Base-by-base conservation (phyloP, 2,113 vertebrate genomes). In the Romanogobio albipinnatus region DNA sequence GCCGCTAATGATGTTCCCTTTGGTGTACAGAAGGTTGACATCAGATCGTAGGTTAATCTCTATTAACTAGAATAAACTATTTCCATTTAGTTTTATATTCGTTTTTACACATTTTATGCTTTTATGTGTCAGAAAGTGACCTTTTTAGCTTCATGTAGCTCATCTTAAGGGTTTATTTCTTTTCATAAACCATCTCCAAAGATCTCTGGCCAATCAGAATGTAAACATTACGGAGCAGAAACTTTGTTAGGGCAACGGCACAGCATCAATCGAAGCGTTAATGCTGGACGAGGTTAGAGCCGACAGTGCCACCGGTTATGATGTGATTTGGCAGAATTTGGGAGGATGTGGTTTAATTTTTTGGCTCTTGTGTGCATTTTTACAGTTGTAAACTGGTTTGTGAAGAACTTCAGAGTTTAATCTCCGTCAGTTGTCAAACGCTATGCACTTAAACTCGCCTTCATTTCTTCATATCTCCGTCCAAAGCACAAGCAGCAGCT, bases 141-240 rank as follows among this genome's bases (percentile, higher is more conserved):
- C 86, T 89, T 89, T 56, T 85, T 87, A 83, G 74, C 71, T 47
- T 83, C 80, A 84, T 86, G 85, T 88, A 88, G 84, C 84, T 84
- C 76, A 86, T 24, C 6, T 51, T 51, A 14, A 49, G 39, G 29
- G 81, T 82, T 84, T 81, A 53, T 84, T 68, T 36, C 13, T 26
- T 74, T 58, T 59, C 62, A 56, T 43, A 68, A 84, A 62, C 49
- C 76, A 73, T 79, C 76, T 87, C 88, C 88, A 89, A 89, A 89
- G 86, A 89, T 73, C 81, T 84, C 53, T 49, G 80, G 84, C 76
- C 76, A 73, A 85, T 89, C 59, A 13, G 88, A 89, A 89, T 89
- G 88, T 87, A 87, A 80, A 84, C 68, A 81, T 33, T 15, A 73
- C 1, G 11, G 70, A 5, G 7, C 5, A 8, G 43, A 49, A 29